phyloP scores from a whole-genome alignment of 2,797 vertebrate species.

The Tangara arthus region DNA sequence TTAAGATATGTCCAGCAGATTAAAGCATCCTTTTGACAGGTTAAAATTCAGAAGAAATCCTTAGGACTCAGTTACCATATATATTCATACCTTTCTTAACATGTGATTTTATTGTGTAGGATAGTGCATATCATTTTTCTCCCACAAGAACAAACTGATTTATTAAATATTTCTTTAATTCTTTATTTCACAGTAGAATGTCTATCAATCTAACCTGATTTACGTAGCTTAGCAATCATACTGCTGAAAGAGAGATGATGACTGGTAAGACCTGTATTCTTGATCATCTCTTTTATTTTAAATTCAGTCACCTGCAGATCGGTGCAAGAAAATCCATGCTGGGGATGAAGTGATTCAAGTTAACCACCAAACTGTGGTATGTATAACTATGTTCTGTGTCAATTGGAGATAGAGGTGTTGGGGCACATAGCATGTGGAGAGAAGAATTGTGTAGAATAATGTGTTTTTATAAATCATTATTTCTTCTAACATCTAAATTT shows the following conservation, averaged over 20 bases:
- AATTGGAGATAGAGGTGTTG: slow-evolving; percentile 63
- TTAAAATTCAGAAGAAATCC: neutral
- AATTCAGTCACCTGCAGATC: slow-evolving; percentile 93
- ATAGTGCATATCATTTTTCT: neutral
- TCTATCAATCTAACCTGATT: slow-evolving; percentile 37
- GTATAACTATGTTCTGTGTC: slow-evolving; percentile 80
- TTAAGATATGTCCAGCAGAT: neutral
- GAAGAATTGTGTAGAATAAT: slow-evolving; percentile 42
- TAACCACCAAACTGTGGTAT: slow-evolving; percentile 99
- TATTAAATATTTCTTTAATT: slow-evolving; percentile 29
- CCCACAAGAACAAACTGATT: neutral
- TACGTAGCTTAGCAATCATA: slow-evolving; percentile 33
- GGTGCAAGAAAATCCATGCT: slow-evolving; percentile 99
- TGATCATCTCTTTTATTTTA: slow-evolving; percentile 78
- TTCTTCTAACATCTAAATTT: slow-evolving; percentile 5
- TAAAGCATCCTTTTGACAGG: neutral
- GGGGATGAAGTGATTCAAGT: slow-evolving; percentile 99
- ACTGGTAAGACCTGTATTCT: slow-evolving; percentile 65
- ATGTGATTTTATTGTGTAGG: slow-evolving; percentile 11
- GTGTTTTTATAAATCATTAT: slow-evolving; percentile 19
- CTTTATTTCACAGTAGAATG: slow-evolving; percentile 40
- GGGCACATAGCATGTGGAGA: slow-evolving; percentile 44
- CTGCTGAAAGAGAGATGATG: slow-evolving; percentile 67
- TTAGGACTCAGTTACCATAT: neutral
- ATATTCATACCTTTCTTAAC: neutral